Conservation (phyloP, 2,888 invertebrate species). For the Mycalesis mineus region DNA sequence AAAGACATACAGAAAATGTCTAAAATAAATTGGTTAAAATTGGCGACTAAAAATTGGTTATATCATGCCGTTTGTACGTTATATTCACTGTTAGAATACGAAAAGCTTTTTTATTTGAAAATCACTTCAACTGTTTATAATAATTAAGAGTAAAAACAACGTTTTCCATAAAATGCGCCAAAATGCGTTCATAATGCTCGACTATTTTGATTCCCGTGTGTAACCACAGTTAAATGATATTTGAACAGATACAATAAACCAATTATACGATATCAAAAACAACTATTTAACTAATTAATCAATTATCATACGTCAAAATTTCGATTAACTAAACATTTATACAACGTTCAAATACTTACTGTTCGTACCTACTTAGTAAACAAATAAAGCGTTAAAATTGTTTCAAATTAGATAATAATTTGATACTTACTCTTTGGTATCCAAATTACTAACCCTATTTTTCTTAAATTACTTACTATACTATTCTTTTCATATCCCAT, state of each 20-base stretch:
- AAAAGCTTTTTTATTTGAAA: too few species aligned
- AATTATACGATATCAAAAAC: neutral
- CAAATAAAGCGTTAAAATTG: slow-evolving; percentile 6
- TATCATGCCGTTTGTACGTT: too few species aligned
- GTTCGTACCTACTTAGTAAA: slow-evolving; percentile 1
- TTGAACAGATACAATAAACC: neutral
- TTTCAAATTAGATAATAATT: neutral
- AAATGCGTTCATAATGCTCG: neutral
- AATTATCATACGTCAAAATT: slow-evolving; percentile 19
- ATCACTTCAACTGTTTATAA: too few species aligned
- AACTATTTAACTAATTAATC: slow-evolving; percentile 17
- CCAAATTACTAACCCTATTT: neutral
- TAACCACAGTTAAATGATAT: neutral
- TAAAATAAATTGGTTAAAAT: too few species aligned
- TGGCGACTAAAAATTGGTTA: too few species aligned
- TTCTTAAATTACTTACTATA: too few species aligned
- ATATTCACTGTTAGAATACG: too few species aligned
- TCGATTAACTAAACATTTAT: slow-evolving; percentile 15
- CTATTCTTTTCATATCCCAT: too few species aligned
- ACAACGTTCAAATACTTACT: slow-evolving; percentile 17
- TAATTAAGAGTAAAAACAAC: too few species aligned
- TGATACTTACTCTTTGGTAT: slow-evolving; percentile 22
- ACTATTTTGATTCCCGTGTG: neutral
- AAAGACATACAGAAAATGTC: too few species aligned
- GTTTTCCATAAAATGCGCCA: too few species aligned